Evolutionary conservation across 2,113 vertebrate genomes (phyloP), one percentile per base, ranked within the genome.

Genomic region (Isichthys henryi): DNA sequence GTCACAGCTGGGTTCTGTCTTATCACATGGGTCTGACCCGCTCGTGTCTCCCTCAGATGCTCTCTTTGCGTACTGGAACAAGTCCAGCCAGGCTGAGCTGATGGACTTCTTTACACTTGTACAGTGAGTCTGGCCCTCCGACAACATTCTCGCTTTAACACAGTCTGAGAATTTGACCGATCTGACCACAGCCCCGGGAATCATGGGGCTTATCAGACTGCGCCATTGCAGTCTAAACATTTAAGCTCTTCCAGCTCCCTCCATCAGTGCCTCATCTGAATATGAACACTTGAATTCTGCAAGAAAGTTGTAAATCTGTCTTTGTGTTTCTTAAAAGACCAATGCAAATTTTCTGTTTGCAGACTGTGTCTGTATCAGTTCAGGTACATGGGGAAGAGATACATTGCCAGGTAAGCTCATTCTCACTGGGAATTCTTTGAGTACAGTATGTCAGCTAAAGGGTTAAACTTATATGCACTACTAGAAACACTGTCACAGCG

Each of bases 291-390:
- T 70, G 9, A 70, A 70, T 70, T 31, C 62, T 70, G 62, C 62
- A 31, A 31, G 10, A 70, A 70, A 70, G 62, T 13, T 70, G n/a
- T 31, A 27, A 70, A 31, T 70, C 62, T 4, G 3, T 70, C 62
- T 31, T 70, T 31, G 62, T 70, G 27, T 82, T 82, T 82, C 43
- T 43, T 19, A 46, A 46, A 84, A 48, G 31, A 86, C 23, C 27
- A 31, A 5, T 53, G 70, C 23, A 31, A 27, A 48, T 89, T 13
- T 84, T 1, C 93, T 88, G 77, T 92, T 49, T 88, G 88, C 97
- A 99, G 98, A 94, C 97, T 99, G 13, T 99, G 97, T 93, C 94
- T 99, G 17, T 97, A 99, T 95, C 98, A 99, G 96, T 99, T 99
- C 94, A 97, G 98, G 94, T 99, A 99, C 94, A 97, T 98, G 97